Evolutionary conservation across 2,888 invertebrate genomes (phyloP), one percentile per base, ranked within the genome.

Genomic region (Rhabditoides inermis): DNA sequence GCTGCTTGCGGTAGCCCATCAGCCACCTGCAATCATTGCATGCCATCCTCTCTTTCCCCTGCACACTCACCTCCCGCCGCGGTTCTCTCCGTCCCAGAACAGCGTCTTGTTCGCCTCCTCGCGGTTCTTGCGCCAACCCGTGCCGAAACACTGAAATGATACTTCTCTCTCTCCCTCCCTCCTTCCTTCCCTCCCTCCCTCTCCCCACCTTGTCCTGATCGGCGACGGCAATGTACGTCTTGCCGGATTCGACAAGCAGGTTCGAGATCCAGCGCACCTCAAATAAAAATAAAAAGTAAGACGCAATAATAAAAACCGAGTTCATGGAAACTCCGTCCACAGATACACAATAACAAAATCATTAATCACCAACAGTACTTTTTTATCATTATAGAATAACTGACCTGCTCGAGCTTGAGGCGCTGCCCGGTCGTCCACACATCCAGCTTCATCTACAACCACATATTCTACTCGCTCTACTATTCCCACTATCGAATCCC

Each of bases 91-190:
- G 49, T 72, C 72, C 72, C 72, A 72, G 51, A 65, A 60, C 15
- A 69, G 51, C 15, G 72, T 62, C 37, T 66, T 63, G 41, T 50
- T 56, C 25, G 69, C 44, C 47, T 72, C 72, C 51, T 69, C 61
- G 28, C 72, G 69, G 18, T 69, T 70, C 52, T 73, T 72, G 23
- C 72, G 63, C 72, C 72, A 72, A 7, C 72, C 72, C 7, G 72
- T 72, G 26, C 72, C 72, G 36, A 67, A 58, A 12, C 41, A 47
- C 70, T 70, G 39, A 46, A 53, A 56, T 10, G 12, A 44, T 6
- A 35, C 12, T 45, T 45, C 20, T 15, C 22, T 40, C 7, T 40
- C 12, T 20, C n/a, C n/a, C 7, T 10, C n/a, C n/a, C 7, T 40
- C 40, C n/a, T n/a, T 20, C n/a, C 18, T 40, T 18, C 7, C 6